Evolutionary conservation across 64 coral and sea anemone genomes (phyloP).

Genomic region (Cladopsammia gracilis): DNA sequence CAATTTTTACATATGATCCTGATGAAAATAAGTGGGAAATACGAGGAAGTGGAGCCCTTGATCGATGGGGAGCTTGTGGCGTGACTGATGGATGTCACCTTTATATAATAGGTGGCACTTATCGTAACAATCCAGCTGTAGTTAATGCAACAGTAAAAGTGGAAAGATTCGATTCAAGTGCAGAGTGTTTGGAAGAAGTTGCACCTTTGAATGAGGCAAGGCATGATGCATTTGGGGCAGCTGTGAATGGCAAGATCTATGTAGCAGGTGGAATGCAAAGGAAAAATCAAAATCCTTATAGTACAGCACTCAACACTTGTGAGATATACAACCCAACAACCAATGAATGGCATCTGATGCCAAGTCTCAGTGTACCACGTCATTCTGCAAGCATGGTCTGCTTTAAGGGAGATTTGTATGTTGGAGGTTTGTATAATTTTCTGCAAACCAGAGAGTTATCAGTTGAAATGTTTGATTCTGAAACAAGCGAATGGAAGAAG

Average conservation of each 20-base stretch:
- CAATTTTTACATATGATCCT: neutral
- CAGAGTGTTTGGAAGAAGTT: neutral
- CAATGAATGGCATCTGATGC: conserved; percentile 10
- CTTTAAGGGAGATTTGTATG: conserved; percentile 19
- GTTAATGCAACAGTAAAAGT: neutral
- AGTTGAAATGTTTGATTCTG: conserved; percentile 25
- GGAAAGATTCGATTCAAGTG: neutral
- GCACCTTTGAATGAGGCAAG: neutral
- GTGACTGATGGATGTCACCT: neutral
- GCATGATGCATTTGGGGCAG: neutral
- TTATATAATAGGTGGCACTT: neutral
- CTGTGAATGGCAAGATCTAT: conserved; percentile 33
- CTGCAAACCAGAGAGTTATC: neutral
- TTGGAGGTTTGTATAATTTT: neutral
- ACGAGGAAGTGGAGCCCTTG: neutral
- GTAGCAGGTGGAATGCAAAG: neutral
- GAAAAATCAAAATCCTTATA: rapidly evolving
- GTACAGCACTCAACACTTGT: neutral
- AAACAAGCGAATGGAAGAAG: neutral
- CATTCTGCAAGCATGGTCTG: conserved; percentile 38
- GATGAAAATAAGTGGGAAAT: neutral
- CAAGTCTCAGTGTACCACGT: neutral
- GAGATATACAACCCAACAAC: conserved; percentile 9
- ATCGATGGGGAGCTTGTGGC: neutral
- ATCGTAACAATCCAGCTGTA: too few relatives aligned